A percentile compares a stretch with the other conserved stretches of the same genome.
These are phyloP conservation scores for Argyresthia goedartella DNA, from an alignment of 2,888 invertebrate species.

Conservation along the genomic window DNA sequence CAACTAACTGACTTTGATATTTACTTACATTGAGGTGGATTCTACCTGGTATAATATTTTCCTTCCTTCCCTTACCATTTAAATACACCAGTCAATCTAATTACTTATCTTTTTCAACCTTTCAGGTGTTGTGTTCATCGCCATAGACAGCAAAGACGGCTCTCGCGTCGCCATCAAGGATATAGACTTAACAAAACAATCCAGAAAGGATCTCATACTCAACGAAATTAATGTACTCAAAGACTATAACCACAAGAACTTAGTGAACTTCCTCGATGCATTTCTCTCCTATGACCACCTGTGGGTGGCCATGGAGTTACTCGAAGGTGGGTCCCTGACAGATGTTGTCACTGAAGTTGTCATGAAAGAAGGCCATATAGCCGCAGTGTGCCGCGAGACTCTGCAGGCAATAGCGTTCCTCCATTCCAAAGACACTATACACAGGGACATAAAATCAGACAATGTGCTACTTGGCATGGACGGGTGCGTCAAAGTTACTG, in stretches of 20 bases:
- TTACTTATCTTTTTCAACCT: conserved; percentile 5
- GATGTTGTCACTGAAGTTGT: conserved; percentile 98
- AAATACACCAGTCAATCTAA: too few relatives aligned
- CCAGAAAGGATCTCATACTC: conserved; percentile 94
- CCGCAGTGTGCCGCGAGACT: conserved; percentile 90
- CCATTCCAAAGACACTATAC: conserved; percentile 91
- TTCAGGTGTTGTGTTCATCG: conserved; percentile 89
- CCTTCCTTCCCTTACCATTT: too few relatives aligned
- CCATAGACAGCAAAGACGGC: conserved; percentile 79
- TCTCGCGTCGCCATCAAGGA: conserved; percentile 94
- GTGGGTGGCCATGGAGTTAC: conserved; percentile 97
- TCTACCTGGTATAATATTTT: too few relatives aligned
- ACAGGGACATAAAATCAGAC: conserved; percentile 97
- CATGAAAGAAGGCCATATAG: conserved; percentile 97
- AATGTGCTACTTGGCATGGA: conserved; percentile 95
- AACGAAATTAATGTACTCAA: conserved; percentile 95
- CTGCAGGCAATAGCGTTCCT: conserved; percentile 90
- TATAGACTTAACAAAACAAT: conserved; percentile 94
- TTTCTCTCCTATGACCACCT: conserved; percentile 93
- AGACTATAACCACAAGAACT: conserved; percentile 92
- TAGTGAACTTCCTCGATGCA: conserved; percentile 95
- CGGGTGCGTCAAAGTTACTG: conserved; percentile 92
- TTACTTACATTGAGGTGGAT: too few relatives aligned
- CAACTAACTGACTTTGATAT: too few relatives aligned
- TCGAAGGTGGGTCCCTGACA: conserved; percentile 95